Percentiles rank a stretch among this genome's conserved stretches.
Evolutionary conservation across 2,888 invertebrate species (phyloP).

Genomic region (Fragum fragum): DNA sequence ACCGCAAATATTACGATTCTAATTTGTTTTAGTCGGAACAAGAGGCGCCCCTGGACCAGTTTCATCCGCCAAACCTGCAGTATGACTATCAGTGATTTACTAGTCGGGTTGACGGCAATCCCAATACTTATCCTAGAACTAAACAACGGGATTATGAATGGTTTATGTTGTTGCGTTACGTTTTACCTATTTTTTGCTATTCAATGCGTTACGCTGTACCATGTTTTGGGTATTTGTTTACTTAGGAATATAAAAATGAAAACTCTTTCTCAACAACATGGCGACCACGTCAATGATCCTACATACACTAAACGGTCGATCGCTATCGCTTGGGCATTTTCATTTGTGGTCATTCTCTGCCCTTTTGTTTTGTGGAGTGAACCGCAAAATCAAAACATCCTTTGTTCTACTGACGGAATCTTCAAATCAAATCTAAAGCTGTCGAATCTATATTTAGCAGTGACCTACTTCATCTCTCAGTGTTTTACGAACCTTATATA

Average conservation of each 20-base stretch:
- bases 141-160: neutral
- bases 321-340: neutral
- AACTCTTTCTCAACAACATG: neutral
- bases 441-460: neutral
- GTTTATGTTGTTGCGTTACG: neutral
- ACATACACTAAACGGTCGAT: neutral
- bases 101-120: neutral
- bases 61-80: conserved; percentile 11
- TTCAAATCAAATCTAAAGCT: neutral
- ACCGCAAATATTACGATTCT: neutral
- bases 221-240: conserved; percentile 5
- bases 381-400: no score
- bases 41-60: neutral
- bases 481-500: neutral
- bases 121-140: neutral
- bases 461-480: neutral
- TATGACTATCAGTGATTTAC: conserved; percentile 9
- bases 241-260: conserved; percentile 1
- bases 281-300: neutral
- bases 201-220: conserved; percentile 2
- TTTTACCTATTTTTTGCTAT: conserved; percentile 11
- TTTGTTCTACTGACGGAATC: neutral
- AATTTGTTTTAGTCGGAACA: neutral
- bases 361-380: neutral
- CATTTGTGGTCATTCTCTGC: neutral